A percentile compares a stretch with the other conserved stretches of the same genome.
Conservation (phyloP, 2,888 invertebrate species). For the Pseudolycoriella hygida region DNA sequence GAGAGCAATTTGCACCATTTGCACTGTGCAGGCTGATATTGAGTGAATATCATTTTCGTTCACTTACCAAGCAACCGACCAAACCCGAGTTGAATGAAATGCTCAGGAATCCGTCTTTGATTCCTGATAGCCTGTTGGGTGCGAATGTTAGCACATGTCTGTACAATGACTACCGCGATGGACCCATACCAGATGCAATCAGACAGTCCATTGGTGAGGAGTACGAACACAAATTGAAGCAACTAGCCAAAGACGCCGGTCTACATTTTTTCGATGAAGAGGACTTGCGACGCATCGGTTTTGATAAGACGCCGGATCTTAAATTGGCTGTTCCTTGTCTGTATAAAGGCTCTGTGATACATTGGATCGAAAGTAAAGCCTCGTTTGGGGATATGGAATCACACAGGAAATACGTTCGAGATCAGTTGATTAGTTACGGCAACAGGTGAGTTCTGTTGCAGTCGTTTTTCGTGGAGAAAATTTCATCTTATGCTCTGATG, state of each 20-base stretch:
- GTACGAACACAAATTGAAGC: constrained; percentile 50
- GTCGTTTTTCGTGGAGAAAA: too few relatives aligned
- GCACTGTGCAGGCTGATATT: constrained; percentile 20
- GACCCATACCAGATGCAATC: constrained; percentile 60
- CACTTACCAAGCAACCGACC: constrained; percentile 17
- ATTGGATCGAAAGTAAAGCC: constrained; percentile 95
- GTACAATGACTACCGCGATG: constrained; percentile 69
- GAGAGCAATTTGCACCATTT: constrained; percentile 19
- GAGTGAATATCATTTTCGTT: constrained; percentile 11
- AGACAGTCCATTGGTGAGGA: constrained; percentile 68
- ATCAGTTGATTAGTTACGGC: constrained; percentile 78
- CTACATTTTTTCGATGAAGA: constrained; percentile 58
- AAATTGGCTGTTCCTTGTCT: constrained; percentile 79
- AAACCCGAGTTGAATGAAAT: constrained; percentile 19
- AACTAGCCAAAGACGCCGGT: constrained; percentile 30
- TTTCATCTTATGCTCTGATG: not conserved
- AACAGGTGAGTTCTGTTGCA: constrained; percentile 46
- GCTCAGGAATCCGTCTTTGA: constrained; percentile 22
- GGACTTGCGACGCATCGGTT: constrained; percentile 61
- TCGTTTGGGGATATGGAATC: constrained; percentile 75
- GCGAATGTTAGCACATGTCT: constrained; percentile 40
- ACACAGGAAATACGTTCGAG: constrained; percentile 63
- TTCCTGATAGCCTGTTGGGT: constrained; percentile 19
- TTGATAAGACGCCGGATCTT: constrained; percentile 89
- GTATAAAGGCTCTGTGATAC: constrained; percentile 66